Conservation (phyloP, 2,113 vertebrate genomes). For the Eublepharis macularius region DNA sequence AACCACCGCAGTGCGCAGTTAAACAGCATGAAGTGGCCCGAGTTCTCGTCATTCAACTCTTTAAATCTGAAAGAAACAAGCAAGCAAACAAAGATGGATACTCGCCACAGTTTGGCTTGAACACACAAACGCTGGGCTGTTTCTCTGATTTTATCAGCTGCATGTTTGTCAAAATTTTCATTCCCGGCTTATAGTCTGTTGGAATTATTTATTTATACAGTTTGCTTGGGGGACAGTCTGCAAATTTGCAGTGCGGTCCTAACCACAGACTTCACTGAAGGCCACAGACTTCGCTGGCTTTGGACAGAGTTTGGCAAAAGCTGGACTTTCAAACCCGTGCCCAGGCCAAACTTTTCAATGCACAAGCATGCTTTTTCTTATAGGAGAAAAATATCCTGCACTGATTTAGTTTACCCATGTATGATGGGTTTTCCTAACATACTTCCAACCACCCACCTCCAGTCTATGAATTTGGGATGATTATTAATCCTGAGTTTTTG, state of each 20-base stretch:
- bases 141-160: not conserved
- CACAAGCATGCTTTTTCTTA: no score
- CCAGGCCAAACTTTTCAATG: no score
- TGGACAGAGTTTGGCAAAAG: no score
- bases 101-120: not conserved
- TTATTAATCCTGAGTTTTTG: no score
- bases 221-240: no score
- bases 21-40: conserved; percentile 77
- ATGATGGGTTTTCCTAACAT: no score
- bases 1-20: conserved; percentile 80
- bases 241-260: not conserved
- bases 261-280: not conserved
- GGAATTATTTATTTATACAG: no score
- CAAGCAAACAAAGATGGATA: not conserved
- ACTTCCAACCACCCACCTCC: no score
- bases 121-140: rapidly evolving
- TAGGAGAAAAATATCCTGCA: no score
- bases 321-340: no score
- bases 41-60: conserved; percentile 76
- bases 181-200: not conserved
- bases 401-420: no score
- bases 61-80: conserved; percentile 77
- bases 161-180: not conserved
- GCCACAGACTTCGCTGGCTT: not conserved
- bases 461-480: no score